These are phyloP conservation scores for Vulpes ferrilata DNA, from an alignment of 2,113 vertebrate species.

Conservation along the genomic window DNA sequence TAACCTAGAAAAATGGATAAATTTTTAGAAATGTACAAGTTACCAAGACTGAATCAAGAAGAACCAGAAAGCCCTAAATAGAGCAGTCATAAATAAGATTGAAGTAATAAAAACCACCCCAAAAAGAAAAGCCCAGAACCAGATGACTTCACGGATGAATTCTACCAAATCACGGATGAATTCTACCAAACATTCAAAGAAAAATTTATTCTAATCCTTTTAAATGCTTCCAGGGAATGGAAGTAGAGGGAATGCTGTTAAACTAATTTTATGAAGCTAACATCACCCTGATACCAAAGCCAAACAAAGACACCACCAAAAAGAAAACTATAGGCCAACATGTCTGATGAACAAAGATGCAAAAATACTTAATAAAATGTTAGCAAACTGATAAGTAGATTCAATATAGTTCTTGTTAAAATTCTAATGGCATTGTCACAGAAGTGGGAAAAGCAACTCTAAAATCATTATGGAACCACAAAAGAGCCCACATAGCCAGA, in stretches of 20 bases:
- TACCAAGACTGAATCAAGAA: not conserved
- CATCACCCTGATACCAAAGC: not conserved
- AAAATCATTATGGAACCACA: not conserved
- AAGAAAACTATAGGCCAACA: not conserved
- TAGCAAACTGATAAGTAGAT: not conserved
- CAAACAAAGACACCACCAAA: not conserved
- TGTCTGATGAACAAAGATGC: not conserved
- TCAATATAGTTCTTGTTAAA: not conserved
- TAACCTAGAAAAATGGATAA: not conserved
- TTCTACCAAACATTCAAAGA: not conserved
- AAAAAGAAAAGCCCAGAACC: not conserved
- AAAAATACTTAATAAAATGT: not conserved
- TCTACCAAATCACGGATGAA: not conserved
- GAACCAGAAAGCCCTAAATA: not conserved
- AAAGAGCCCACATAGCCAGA: not conserved
- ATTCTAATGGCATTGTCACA: not conserved
- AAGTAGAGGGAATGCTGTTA: not conserved
- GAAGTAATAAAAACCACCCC: not conserved
- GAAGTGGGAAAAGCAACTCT: not conserved
- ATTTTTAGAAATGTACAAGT: not conserved
- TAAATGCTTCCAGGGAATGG: not conserved
- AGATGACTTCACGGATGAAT: not conserved
- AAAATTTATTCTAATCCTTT: not conserved
- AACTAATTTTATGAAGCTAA: not conserved
- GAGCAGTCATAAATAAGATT: not conserved